Percentiles rank a stretch among this genome's conserved stretches.
Conservation (phyloP, 2,113 vertebrate genomes). For the Malurus cyaneus region DNA sequence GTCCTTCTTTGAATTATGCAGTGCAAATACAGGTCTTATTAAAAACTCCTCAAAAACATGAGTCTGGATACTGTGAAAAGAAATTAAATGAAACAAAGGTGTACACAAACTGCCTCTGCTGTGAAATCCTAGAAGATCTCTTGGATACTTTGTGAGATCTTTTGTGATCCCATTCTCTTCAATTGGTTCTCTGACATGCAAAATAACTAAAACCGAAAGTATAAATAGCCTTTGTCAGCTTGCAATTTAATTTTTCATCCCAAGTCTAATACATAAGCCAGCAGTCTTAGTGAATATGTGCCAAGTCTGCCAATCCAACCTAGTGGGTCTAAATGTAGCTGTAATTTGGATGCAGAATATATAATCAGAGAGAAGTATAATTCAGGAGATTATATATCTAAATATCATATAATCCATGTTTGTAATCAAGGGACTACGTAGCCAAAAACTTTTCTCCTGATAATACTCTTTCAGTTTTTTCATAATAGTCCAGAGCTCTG, state of each 20-base stretch:
- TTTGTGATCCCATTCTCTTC: background rate
- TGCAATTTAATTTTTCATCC: background rate
- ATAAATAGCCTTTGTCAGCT: background rate
- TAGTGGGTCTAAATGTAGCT: background rate
- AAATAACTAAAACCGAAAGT: background rate
- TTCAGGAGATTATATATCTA: background rate
- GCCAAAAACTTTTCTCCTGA: background rate
- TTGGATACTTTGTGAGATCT: background rate
- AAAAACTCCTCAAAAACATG: background rate
- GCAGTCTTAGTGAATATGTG: background rate
- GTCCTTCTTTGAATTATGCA: background rate
- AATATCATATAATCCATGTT: background rate
- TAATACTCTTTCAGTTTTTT: background rate
- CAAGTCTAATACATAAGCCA: background rate
- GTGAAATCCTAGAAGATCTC: background rate
- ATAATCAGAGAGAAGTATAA: slow-evolving; percentile 8
- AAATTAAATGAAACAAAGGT: background rate
- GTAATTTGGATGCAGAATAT: background rate
- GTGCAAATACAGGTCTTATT: background rate
- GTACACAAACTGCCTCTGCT: background rate
- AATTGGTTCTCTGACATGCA: background rate
- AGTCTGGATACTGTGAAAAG: background rate
- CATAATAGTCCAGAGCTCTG: background rate
- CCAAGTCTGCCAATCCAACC: background rate
- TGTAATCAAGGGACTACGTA: background rate